Percentiles rank a stretch among this genome's conserved stretches.
These are phyloP conservation scores for Microtus richardsoni DNA, from an alignment of 2,113 vertebrate species.

Conservation along the genomic window DNA sequence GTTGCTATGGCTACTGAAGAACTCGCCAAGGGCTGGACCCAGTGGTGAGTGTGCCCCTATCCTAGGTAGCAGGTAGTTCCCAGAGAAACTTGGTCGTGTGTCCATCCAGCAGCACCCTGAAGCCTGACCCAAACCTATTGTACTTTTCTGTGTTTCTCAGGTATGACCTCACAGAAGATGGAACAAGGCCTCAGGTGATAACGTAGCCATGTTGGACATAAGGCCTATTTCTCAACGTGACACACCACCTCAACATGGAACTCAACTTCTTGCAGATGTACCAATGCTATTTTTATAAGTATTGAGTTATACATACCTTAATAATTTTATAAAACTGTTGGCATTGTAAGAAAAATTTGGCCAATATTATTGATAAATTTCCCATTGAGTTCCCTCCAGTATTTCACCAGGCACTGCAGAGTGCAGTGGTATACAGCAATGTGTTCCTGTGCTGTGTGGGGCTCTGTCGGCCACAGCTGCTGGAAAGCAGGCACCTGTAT, in stretches of 20 bases:
- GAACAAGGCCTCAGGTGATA: slow-evolving; percentile 83
- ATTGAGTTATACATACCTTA: slow-evolving; percentile 82
- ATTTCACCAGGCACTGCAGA: slow-evolving; percentile 79
- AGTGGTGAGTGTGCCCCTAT: slow-evolving; percentile 90
- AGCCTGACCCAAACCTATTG: not conserved
- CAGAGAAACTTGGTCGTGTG: too few relatives aligned
- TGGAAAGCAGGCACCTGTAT: slow-evolving; percentile 56
- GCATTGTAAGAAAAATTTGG: slow-evolving; percentile 82
- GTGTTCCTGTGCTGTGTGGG: slow-evolving; percentile 66
- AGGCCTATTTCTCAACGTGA: not conserved
- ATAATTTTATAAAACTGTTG: slow-evolving; percentile 82
- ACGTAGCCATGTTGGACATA: slow-evolving; percentile 80
- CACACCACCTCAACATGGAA: slow-evolving; percentile 75
- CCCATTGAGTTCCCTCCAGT: slow-evolving; percentile 82
- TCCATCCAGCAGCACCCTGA: not conserved
- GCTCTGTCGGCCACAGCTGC: slow-evolving; percentile 41
- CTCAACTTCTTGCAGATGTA: slow-evolving; percentile 77
- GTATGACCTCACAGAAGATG: slow-evolving; percentile 96
- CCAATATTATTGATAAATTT: slow-evolving; percentile 80
- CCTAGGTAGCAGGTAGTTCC: not conserved
- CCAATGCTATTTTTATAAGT: slow-evolving; percentile 87
- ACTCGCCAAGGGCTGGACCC: slow-evolving; percentile 93
- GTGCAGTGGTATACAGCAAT: slow-evolving; percentile 73
- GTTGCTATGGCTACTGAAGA: slow-evolving; percentile 93
- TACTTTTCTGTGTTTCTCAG: slow-evolving; percentile 82